A percentile compares a stretch with the other conserved stretches of the same genome.
phyloP scores from a whole-genome alignment of 2,888 invertebrate species.

The Schizaphis graminum region DNA sequence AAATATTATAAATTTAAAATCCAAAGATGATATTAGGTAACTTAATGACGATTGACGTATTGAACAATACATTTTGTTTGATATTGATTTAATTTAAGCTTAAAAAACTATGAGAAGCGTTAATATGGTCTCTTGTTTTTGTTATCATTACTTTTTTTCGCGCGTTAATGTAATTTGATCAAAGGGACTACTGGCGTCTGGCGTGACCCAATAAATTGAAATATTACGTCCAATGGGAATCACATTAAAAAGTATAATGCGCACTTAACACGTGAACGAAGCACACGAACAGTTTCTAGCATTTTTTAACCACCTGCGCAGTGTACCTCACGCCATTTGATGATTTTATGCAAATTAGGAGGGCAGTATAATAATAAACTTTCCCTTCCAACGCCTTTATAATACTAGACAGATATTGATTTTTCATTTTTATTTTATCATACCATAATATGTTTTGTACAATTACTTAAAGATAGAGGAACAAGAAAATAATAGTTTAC shows the following conservation, averaged over 20 bases:
- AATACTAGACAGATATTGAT: constrained; percentile 26
- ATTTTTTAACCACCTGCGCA: constrained; percentile 36
- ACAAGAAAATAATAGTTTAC: neutral
- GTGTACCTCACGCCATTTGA: constrained; percentile 52
- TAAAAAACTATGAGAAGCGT: neutral
- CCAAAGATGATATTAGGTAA: neutral
- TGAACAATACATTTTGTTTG: neutral
- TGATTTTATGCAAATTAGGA: constrained; percentile 56
- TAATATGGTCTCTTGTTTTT: neutral
- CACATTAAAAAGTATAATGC: constrained; percentile 58
- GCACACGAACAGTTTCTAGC: constrained; percentile 34
- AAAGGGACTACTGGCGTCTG: neutral
- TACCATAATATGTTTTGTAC: neutral
- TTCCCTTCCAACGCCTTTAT: constrained; percentile 13
- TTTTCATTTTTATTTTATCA: constrained; percentile 20
- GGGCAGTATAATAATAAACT: constrained; percentile 28
- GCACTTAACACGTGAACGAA: constrained; percentile 52
- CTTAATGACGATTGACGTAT: neutral
- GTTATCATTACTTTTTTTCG: constrained; percentile 25
- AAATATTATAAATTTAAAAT: neutral
- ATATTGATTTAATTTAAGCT: constrained; percentile 22
- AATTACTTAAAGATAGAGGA: neutral
- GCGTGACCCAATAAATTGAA: constrained; percentile 63
- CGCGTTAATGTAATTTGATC: constrained; percentile 56
- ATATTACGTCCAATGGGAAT: constrained; percentile 51